Evolutionary conservation across 2,113 vertebrate species (phyloP).

Genomic region (Leuciscus idus): DNA sequence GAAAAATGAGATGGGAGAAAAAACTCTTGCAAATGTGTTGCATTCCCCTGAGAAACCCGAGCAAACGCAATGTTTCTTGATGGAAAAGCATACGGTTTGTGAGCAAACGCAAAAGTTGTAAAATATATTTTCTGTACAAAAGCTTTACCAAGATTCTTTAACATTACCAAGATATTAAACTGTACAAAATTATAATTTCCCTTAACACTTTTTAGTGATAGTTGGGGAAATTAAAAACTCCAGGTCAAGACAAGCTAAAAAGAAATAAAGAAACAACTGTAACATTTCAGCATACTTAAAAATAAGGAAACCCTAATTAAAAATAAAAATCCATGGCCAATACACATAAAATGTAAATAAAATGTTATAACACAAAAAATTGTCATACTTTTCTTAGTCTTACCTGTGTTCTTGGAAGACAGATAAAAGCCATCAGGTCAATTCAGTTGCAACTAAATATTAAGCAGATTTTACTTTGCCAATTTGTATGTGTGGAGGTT

Average conservation of each 20-base stretch:
- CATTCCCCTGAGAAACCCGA: too few relatives aligned
- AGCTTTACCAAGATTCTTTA: background rate
- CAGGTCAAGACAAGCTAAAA: too few relatives aligned
- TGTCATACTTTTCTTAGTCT: background rate
- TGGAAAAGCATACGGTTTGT: too few relatives aligned
- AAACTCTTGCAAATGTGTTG: too few relatives aligned
- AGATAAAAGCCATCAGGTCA: slow-evolving; percentile 1
- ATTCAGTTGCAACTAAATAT: too few relatives aligned
- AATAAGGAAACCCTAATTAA: background rate
- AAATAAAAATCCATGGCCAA: background rate
- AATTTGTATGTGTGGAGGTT: background rate
- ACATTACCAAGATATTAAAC: background rate
- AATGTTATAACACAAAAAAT: background rate
- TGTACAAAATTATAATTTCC: background rate
- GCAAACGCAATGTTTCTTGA: too few relatives aligned
- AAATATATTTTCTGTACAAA: too few relatives aligned
- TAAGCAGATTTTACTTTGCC: background rate
- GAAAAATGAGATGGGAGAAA: too few relatives aligned
- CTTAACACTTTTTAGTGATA: background rate
- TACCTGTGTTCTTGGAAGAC: background rate
- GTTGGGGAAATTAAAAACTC: background rate
- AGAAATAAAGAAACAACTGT: background rate
- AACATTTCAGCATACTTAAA: background rate
- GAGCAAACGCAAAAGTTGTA: too few relatives aligned
- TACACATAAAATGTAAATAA: background rate